Percentiles rank a stretch among this genome's conserved stretches.
Conservation (phyloP, 2,888 invertebrate genomes). For the Drosophila pseudotakahashii region DNA sequence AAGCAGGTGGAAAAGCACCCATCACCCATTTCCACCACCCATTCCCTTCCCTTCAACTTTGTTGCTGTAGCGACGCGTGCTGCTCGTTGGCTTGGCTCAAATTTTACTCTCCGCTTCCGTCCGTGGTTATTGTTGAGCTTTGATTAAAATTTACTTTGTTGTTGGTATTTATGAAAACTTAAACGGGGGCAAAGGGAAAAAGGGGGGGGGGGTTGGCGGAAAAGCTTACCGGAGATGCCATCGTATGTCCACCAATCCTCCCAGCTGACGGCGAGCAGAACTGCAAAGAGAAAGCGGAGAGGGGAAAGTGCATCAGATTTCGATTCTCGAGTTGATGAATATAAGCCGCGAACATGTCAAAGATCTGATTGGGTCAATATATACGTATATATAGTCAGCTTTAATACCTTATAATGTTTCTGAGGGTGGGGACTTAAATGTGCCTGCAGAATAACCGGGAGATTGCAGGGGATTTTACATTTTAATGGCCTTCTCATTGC, state of each 20-base stretch:
- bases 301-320: conserved; percentile 5
- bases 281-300: conserved; percentile 64
- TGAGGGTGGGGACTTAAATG: neutral
- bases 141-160: conserved; percentile 68
- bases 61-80: conserved; percentile 55
- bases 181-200: conserved; percentile 2
- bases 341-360: conserved; percentile 18
- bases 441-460: neutral
- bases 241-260: conserved; percentile 99
- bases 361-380: conserved; percentile 20
- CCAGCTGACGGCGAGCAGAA: conserved; percentile 88
- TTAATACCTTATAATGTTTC: conserved; percentile 2
- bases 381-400: neutral
- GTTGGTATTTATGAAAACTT: conserved; percentile 53
- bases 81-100: conserved; percentile 43
- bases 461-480: neutral
- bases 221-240: conserved; percentile 93
- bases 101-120: conserved; percentile 33
- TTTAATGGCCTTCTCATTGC: neutral
- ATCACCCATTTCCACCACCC: conserved; percentile 21
- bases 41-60: conserved; percentile 52
- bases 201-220: neutral
- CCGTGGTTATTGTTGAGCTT: conserved; percentile 51
- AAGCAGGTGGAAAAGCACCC: conserved; percentile 23
- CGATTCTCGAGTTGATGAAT: conserved; percentile 4